Percentiles rank a stretch among this genome's conserved stretches.
phyloP scores from a whole-genome alignment of 2,797 vertebrate species.

The Enteromius radiatus region DNA sequence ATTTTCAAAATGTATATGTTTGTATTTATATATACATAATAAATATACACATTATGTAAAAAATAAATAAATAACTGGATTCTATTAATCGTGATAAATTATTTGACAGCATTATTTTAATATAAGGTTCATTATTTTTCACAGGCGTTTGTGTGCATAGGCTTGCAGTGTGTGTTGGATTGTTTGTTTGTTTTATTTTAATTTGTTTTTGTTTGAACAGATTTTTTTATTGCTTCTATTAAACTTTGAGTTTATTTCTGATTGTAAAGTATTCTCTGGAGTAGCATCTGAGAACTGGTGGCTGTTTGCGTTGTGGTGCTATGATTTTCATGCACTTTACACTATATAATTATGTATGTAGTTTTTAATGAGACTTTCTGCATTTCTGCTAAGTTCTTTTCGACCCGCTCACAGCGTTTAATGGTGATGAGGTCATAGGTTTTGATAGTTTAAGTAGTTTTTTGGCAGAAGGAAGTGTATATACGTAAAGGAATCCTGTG shows the following conservation, averaged over 20 bases:
- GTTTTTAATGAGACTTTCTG: background rate
- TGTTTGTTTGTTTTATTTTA: background rate
- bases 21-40: no score
- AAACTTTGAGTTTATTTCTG: background rate
- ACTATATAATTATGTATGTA: background rate
- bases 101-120: background rate
- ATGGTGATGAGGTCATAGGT: constrained; percentile 11
- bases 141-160: background rate
- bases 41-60: no score
- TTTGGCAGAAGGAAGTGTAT: background rate
- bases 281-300: background rate
- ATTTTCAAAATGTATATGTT: no score
- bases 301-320: background rate
- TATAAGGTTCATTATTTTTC: background rate
- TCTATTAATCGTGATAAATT: no score
- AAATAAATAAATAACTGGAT: no score
- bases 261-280: background rate
- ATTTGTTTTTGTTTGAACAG: background rate
- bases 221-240: background rate
- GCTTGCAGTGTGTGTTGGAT: background rate
- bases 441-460: constrained; percentile 8
- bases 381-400: background rate
- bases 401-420: background rate
- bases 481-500: background rate
- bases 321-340: background rate